A percentile compares a stretch with the other conserved stretches of the same genome.
These are phyloP conservation scores for Elaphurus davidianus DNA, from an alignment of 2,113 vertebrate species.

Conservation along the genomic window DNA sequence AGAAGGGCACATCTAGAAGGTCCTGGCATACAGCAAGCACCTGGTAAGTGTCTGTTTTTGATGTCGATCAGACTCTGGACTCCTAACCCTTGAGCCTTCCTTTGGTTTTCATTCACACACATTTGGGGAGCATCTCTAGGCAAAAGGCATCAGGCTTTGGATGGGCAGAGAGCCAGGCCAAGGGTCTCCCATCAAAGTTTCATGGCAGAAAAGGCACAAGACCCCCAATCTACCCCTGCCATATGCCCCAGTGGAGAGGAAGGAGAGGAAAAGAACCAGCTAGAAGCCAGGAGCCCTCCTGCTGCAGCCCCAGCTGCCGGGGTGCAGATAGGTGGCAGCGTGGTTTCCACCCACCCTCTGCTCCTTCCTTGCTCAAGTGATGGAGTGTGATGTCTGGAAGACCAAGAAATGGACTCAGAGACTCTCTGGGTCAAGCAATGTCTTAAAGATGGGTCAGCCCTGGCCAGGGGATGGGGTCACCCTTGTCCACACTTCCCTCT, in stretches of 20 bases:
- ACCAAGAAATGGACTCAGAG: background rate
- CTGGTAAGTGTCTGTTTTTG: background rate
- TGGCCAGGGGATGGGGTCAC: fast-evolving
- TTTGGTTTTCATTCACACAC: background rate
- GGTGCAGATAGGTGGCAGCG: background rate
- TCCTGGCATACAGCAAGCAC: background rate
- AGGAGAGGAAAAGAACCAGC: background rate
- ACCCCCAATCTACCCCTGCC: background rate
- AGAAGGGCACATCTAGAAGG: background rate
- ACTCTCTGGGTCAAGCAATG: background rate
- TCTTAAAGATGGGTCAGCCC: background rate
- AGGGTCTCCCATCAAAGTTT: background rate
- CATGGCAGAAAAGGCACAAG: background rate
- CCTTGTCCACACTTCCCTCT: background rate
- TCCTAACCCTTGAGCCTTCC: background rate
- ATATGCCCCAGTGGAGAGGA: background rate
- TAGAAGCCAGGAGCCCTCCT: background rate
- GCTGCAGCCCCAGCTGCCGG: background rate
- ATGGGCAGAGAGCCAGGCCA: background rate
- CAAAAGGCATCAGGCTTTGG: background rate
- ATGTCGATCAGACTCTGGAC: fast-evolving
- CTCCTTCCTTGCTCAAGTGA: background rate
- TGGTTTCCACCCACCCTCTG: background rate
- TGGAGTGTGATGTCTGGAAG: background rate
- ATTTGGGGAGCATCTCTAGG: background rate